Evolutionary conservation across 1,140 invertebrate genomes (phyloP), one percentile per base, ranked within the genome.

Genomic region (Cherax quadricarinatus): DNA sequence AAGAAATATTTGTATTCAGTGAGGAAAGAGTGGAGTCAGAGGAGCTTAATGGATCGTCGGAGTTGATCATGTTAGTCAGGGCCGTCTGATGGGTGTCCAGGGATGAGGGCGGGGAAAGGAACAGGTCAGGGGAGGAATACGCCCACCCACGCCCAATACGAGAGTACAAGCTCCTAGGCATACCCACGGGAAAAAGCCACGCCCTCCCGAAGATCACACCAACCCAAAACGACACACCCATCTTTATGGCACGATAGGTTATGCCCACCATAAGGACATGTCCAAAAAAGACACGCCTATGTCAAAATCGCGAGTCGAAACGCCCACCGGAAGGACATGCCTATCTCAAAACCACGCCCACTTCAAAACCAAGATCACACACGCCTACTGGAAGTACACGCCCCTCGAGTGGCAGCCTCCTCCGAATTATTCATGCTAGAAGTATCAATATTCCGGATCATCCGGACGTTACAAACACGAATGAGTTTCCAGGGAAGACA

Each of bases 351-450:
- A 5, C 14, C 62, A 66, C 62, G 5, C 62, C 62, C 18, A 66
- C 70, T n/a, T 7, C 6, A 75, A 3, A 30, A n/a, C 4, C 70
- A 75, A 2, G 70, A 21, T n/a, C 14, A 16, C 70, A 75, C 70
- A 9, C 24, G 7, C 70, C 24, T 7, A 75, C 70, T 6, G 24
- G 70, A 30, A 14, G 3, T 7, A 24, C 70, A 75, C 24, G n/a
- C 24, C 24, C 12, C 24, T 3, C 70, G 24, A 75, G 70, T 30
- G 70, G 7, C 24, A 24, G 24, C 70, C 70, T 41, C 18, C 60
- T 0, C 83, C 16, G 83, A 85, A 85, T 85, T 70, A 85, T 85
- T 85, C 83, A 85, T 70, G 83, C 24, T 48, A 66, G 30, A 85
- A 85, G 41, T n/a, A 48, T 66, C 83, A 75, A 75, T 75, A 75